Conservation (phyloP, 23 tunicate genomes). For the Styela clava region DNA sequence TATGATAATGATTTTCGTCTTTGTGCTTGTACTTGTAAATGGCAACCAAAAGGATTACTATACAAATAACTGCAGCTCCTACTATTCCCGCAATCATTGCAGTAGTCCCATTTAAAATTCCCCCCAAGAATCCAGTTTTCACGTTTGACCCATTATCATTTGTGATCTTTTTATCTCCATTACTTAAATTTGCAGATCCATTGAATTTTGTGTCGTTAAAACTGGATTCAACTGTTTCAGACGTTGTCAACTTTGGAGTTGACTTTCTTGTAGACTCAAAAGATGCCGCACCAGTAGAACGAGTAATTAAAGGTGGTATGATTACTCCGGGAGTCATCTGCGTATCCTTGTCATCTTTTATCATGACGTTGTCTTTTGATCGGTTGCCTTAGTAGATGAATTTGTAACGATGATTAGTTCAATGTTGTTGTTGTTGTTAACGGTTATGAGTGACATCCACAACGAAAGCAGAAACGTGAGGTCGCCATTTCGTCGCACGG, state of each 20-base stretch:
- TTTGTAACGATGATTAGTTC: too few species aligned
- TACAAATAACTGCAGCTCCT: conserved; percentile 48
- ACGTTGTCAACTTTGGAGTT: neutral
- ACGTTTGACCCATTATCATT: conserved; percentile 10
- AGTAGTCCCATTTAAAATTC: conserved; percentile 40
- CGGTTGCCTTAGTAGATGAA: neutral
- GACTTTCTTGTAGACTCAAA: neutral
- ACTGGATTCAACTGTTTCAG: neutral
- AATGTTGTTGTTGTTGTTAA: too few species aligned
- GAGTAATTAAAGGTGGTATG: neutral
- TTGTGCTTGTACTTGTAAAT: conserved; percentile 39
- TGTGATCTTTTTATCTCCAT: neutral
- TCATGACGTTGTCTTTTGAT: conserved; percentile 2
- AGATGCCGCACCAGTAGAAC: neutral
- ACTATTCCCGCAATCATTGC: conserved; percentile 51
- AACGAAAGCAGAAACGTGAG: too few species aligned
- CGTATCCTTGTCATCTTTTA: neutral
- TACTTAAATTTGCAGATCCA: conserved; percentile 19
- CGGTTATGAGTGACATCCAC: too few species aligned
- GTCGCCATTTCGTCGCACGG: neutral
- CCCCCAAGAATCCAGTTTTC: conserved; percentile 20
- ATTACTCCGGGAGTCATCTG: conserved; percentile 18
- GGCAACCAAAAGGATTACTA: conserved; percentile 21
- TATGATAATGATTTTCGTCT: conserved; percentile 43
- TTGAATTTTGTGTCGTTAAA: conserved; percentile 14